phyloP scores from a whole-genome alignment of 2,797 vertebrate species.

The Dendrocincla tyrannina region DNA sequence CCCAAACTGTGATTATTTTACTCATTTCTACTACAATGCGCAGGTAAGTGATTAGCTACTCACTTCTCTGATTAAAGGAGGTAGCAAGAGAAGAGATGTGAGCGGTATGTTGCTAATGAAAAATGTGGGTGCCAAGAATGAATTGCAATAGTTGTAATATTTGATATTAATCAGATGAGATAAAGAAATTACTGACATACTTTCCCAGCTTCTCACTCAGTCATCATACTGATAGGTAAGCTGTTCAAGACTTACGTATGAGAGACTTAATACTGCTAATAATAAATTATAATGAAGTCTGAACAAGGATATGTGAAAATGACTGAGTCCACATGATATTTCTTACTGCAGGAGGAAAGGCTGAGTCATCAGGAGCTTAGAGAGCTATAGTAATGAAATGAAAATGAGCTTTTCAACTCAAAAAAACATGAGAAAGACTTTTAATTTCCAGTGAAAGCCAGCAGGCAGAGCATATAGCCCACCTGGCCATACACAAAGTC shows the following conservation, averaged over 20 bases:
- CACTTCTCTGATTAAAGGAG: neutral
- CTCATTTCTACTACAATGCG: neutral
- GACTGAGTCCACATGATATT: neutral
- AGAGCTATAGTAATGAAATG: neutral
- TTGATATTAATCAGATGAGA: neutral
- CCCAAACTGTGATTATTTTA: neutral
- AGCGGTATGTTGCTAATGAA: neutral
- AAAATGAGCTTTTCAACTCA: conserved; percentile 2
- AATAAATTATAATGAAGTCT: conserved; percentile 25
- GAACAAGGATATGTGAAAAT: neutral
- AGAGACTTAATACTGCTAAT: neutral
- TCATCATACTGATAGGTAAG: neutral
- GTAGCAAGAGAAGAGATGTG: neutral
- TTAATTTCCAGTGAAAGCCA: neutral
- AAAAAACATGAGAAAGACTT: neutral
- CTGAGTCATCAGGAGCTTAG: conserved; percentile 6
- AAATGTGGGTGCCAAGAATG: neutral
- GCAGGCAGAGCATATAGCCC: neutral
- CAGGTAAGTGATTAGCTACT: neutral
- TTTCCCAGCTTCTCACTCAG: neutral
- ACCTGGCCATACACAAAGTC: neutral
- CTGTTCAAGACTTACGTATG: neutral
- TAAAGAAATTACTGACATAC: neutral
- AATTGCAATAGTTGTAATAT: conserved; percentile 1
- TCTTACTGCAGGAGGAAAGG: neutral